Percentiles rank a stretch among this genome's conserved stretches.
Conservation (phyloP, 2,888 invertebrate species). For the Bugulina stolonifera region DNA sequence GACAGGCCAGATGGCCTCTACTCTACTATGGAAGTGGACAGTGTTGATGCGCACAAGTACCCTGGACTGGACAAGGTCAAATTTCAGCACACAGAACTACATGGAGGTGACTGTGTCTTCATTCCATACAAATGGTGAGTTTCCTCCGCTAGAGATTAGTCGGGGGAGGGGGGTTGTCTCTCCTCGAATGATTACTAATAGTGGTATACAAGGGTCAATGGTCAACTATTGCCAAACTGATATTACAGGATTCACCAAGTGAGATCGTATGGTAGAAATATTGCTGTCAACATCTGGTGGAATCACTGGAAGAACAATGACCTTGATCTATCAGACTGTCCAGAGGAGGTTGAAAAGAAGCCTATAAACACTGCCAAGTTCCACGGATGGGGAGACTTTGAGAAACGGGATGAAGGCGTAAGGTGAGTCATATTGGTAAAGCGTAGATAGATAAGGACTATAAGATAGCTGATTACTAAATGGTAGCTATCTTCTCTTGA, state of each 20-base stretch:
- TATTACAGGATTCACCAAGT: conserved; percentile 45
- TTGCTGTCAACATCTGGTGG: conserved; percentile 51
- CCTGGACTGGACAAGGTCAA: conserved; percentile 42
- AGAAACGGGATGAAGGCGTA: conserved; percentile 11
- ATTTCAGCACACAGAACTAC: conserved; percentile 39
- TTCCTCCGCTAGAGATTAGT: no score
- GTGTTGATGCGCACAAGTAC: conserved; percentile 45
- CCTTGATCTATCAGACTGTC: conserved; percentile 35
- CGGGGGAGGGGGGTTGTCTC: no score
- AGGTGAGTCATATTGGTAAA: background rate
- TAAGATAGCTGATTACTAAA: no score
- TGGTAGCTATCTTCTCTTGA: no score
- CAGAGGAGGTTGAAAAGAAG: background rate
- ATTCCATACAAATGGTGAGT: conserved; percentile 48
- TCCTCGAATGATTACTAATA: no score
- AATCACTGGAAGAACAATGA: conserved; percentile 34
- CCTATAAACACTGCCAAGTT: conserved; percentile 4
- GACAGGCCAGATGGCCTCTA: conserved; percentile 45
- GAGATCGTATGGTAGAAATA: conserved; percentile 42
- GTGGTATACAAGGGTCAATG: no score
- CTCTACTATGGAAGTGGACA: conserved; percentile 49
- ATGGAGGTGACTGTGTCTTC: conserved; percentile 47
- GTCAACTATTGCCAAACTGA: no score
- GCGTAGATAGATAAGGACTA: no score
- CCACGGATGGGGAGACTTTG: conserved; percentile 25